Evolutionary conservation across 2,797 vertebrate species (phyloP), one percentile per base, ranked within the genome.

Genomic region (Chelmon rostratus): DNA sequence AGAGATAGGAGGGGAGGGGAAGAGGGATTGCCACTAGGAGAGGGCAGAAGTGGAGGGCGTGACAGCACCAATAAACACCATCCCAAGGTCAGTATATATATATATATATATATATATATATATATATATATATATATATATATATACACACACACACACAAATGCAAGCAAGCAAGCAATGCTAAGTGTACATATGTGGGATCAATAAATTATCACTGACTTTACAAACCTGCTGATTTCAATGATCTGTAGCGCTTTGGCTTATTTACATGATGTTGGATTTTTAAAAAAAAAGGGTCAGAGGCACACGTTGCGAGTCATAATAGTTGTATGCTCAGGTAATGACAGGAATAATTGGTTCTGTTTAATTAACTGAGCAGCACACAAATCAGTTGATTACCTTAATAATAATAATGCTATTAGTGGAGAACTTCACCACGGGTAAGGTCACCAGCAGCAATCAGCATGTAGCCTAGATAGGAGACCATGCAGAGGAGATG

Each of bases 321-420:
- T 28, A 35, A 63, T 75, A 33, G 15, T 23, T 58, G 16, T 7
- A 25, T 37, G n/a, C 53, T 70, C 31, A 63, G 6, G 5, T 57
- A 35, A 72, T 65, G 35, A 35, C 15, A 37, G 23, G 9, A 52
- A 50, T 70, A 73, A 83, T 56, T 69, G 21, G 25, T 16, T 1
- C 62, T 21, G 71, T 80, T 82, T 47, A 83, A 82, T 81, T 40
- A 79, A 77, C 50, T 19, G 33, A 75, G 54, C 42, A 46, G 33
- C 42, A 6, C 19, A 64, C 47, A 49, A 61, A 65, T 49, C n/a
- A 31, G 13, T 37, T 68, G 2, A 59, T 25, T 66, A 37, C 2
- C 9, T 54, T n/a, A 42, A 42, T 52, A 53, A 66, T 74, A 37
- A 66, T 72, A 58, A 73, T 54, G 23, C n/a, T n/a, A 44, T 56